Conservation (phyloP, 35 echinoderm and acorn worm genomes). For the Heliocidaris tuberculata region DNA sequence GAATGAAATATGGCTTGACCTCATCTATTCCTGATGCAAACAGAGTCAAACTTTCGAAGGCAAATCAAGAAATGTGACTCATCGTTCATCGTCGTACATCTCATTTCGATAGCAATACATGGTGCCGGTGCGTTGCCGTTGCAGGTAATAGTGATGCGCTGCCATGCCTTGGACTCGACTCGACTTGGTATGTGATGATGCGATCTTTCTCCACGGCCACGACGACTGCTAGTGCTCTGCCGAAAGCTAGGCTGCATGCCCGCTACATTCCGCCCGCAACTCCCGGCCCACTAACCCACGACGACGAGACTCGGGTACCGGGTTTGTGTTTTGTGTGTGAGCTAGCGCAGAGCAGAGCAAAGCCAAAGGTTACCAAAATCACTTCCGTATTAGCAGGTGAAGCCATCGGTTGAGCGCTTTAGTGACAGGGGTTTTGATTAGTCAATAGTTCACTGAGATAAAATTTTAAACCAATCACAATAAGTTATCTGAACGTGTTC, state of each 20-base stretch:
- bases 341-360: not conserved
- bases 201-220: not conserved
- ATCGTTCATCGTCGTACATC: not conserved
- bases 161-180: not conserved
- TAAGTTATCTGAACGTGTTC: not conserved
- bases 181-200: no score
- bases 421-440: not conserved
- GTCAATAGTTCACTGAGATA: not conserved
- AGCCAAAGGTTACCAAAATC: not conserved
- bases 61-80: no score
- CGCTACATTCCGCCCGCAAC: no score
- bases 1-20: no score
- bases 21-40: no score
- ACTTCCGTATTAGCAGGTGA: conserved; percentile 1
- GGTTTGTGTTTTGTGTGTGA: not conserved
- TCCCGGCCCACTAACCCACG: not conserved
- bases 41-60: no score
- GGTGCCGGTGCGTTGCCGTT: not conserved
- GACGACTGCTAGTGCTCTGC: no score
- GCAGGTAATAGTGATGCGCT: not conserved
- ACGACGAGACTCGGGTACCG: no score
- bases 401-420: not conserved
- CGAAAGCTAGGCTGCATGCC: no score
- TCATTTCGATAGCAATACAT: not conserved
- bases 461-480: not conserved